phyloP scores from a whole-genome alignment of 2,113 vertebrate genomes.

The Sinocyclocheilus grahami region DNA sequence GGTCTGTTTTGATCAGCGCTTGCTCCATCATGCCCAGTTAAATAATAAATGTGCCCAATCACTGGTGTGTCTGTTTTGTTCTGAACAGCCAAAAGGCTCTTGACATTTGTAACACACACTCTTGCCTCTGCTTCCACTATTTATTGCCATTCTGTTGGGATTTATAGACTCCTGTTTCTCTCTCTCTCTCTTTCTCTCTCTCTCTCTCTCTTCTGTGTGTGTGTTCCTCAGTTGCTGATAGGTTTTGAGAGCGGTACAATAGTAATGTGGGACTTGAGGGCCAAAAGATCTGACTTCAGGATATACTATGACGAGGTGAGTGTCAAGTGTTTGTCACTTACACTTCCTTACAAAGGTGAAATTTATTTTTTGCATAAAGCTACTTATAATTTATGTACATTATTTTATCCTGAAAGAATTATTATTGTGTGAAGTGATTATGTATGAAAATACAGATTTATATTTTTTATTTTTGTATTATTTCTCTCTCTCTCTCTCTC shows the following conservation, averaged over 20 bases:
- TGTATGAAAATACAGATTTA: too few relatives aligned
- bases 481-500: not conserved
- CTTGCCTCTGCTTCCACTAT: not conserved
- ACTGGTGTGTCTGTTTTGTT: constrained; percentile 11
- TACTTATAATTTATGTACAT: too few relatives aligned
- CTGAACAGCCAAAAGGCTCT: not conserved
- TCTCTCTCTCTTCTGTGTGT: constrained; percentile 12
- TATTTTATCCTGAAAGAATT: too few relatives aligned
- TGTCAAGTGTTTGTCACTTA: not conserved
- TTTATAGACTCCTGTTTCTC: not conserved
- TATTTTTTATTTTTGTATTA: not conserved
- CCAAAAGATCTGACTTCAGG: constrained; percentile 92
- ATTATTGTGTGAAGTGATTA: too few relatives aligned
- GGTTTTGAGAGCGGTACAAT: constrained; percentile 97
- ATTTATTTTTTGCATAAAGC: not conserved
- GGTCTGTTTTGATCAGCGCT: not conserved
- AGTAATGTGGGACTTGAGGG: constrained; percentile 92
- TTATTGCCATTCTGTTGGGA: not conserved
- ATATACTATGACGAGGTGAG: constrained; percentile 98
- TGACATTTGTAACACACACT: constrained; percentile 17
- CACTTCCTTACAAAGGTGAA: not conserved
- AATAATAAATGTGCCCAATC: constrained; percentile 10
- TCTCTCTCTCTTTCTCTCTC: not conserved
- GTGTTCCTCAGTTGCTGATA: constrained; percentile 83
- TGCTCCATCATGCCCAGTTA: not conserved